Base-by-base conservation (phyloP, 2,113 vertebrate species). In the Engraulis encrasicolus region DNA sequence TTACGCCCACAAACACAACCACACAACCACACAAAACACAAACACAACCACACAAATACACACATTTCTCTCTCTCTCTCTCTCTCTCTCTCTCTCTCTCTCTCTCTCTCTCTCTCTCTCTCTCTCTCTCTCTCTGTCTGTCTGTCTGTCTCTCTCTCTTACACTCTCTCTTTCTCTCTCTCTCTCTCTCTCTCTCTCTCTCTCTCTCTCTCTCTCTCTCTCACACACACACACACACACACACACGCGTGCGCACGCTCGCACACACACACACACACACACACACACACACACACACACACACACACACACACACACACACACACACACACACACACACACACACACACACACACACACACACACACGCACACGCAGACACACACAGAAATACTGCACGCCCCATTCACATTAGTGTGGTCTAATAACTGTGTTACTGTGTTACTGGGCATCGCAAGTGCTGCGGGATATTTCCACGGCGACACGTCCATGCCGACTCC, bases 391-490 rank as follows among this genome's bases (percentile, higher is more conserved):
- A 27, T 27, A 66, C 2, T 66, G 7, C 58, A 66, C 31, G 48
- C n/a, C 38, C 36, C 20, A 71, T 87, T 84, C 88, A 80, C 86
- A 88, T 93, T 92, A 93, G 87, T 90, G 58, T 83, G 87, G 87
- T 90, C 88, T 89, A 86, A 89, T 93, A 92, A 92, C 90, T 92
- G 92, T 94, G 92, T 91, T 92, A 94, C 88, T 91, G 91, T 90
- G 87, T 88, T 92, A 91, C 82, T 85, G 84, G 82, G 81, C 87
- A 66, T 78, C 66, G 71, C 86, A 14, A 66, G 45, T 86, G 91
- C 93, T 92, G 81, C 38, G 84, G 91, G 92, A 85, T 81, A 87
- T 87, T 79, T 79, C 81, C 79, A 78, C 18, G 14, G 38, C 50
- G 9, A 45, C n/a, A 34, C 61, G 89, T 88, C 52, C 84, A 85